Evolutionary conservation across 2,113 vertebrate genomes (phyloP).

Genomic region (Rostratula benghalensis): DNA sequence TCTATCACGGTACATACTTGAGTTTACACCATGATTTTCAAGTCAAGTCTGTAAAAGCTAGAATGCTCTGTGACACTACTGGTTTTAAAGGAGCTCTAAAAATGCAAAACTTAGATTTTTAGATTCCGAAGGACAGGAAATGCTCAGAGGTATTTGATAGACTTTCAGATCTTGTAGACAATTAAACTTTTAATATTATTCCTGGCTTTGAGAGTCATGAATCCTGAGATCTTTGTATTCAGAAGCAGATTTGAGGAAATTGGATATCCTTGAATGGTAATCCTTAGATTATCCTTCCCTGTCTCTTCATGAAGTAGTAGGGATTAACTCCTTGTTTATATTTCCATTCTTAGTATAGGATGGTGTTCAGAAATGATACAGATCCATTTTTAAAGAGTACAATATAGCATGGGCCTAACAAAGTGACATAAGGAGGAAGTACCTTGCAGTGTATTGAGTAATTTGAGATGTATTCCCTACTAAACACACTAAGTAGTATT

Average conservation of each 20-base stretch:
- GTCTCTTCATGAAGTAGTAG: neutral
- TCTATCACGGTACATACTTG: neutral
- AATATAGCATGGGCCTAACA: neutral
- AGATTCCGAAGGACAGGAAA: neutral
- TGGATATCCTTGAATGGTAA: neutral
- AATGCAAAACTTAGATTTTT: neutral
- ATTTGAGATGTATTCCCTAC: neutral
- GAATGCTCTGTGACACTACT: neutral
- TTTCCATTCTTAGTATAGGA: neutral
- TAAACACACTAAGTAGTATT: neutral
- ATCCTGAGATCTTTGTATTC: neutral
- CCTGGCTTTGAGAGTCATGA: neutral
- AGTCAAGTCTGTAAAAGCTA: neutral
- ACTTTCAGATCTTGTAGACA: neutral
- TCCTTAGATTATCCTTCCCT: neutral
- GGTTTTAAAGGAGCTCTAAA: neutral
- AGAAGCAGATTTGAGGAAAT: neutral
- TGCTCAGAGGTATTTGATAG: neutral
- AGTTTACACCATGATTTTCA: neutral
- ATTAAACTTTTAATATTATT: neutral
- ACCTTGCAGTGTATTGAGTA: neutral
- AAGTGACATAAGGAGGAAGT: neutral
- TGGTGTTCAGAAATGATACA: neutral
- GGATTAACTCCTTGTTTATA: neutral
- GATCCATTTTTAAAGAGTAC: neutral